Percentiles rank a stretch among this genome's conserved stretches.
These are phyloP conservation scores for Phrixothrix hirtus DNA, from an alignment of 2,888 invertebrate genomes.

Conservation along the genomic window DNA sequence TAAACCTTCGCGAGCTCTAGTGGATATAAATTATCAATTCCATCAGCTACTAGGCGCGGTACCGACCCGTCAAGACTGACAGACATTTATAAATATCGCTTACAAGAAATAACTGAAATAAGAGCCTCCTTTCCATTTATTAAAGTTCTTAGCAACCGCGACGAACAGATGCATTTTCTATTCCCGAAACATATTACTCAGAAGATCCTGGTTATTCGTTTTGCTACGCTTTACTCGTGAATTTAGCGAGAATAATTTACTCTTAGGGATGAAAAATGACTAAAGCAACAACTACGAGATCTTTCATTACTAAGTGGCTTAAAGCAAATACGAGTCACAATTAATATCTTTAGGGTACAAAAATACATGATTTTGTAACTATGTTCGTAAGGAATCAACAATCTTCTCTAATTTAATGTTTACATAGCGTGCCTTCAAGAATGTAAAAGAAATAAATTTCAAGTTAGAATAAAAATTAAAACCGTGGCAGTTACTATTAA, in stretches of 20 bases:
- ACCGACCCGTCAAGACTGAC: conserved; percentile 45
- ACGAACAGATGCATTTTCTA: conserved; percentile 29
- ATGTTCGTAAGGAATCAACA: no score
- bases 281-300: conserved; percentile 1
- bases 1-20: conserved; percentile 36
- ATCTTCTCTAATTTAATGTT: no score
- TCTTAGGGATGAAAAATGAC: conserved; percentile 14
- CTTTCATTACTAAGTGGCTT: neutral
- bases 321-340: no score
- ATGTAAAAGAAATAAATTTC: no score
- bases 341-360: no score
- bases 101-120: conserved; percentile 44
- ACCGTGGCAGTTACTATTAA: no score
- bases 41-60: conserved; percentile 47
- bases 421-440: no score
- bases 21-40: conserved; percentile 51
- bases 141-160: conserved; percentile 36
- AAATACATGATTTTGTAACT: no score
- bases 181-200: conserved; percentile 25
- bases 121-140: conserved; percentile 45
- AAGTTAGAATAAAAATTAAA: no score
- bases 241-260: conserved; percentile 18
- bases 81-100: conserved; percentile 49
- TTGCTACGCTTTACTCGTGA: conserved; percentile 11
- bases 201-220: conserved; percentile 19